Conservation (phyloP, 30 jellyfish, hydroid and myxozoan genomes). For the Rhopilema esculentum region DNA sequence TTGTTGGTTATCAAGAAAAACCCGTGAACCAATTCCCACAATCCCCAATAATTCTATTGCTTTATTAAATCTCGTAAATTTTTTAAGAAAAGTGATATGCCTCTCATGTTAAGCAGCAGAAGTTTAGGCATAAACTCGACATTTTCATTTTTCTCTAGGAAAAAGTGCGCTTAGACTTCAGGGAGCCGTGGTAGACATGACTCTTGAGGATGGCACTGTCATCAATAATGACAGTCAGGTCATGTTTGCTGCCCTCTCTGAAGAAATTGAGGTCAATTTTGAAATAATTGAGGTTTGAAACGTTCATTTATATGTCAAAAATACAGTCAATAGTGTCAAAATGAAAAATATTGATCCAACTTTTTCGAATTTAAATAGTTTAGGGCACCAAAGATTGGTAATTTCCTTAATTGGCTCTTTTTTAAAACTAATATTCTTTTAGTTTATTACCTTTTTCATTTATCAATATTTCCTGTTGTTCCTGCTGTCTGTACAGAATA, state of each 20-base stretch:
- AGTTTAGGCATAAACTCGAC: background rate
- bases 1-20: background rate
- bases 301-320: background rate
- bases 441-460: background rate
- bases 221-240: background rate
- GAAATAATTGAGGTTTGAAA: background rate
- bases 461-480: background rate
- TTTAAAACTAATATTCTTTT: background rate
- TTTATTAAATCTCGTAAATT: background rate
- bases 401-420: background rate
- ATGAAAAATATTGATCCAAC: background rate
- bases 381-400: background rate
- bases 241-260: background rate
- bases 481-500: background rate
- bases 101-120: background rate
- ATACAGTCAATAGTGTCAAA: background rate
- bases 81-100: background rate
- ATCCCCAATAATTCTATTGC: background rate
- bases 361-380: background rate
- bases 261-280: background rate
- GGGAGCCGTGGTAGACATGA: background rate
- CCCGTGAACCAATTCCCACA: background rate
- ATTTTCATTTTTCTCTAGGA: background rate
- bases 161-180: background rate
- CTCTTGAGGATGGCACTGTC: background rate